Evolutionary conservation across 2,797 vertebrate species (phyloP).

Genomic region (Merluccius polli): DNA sequence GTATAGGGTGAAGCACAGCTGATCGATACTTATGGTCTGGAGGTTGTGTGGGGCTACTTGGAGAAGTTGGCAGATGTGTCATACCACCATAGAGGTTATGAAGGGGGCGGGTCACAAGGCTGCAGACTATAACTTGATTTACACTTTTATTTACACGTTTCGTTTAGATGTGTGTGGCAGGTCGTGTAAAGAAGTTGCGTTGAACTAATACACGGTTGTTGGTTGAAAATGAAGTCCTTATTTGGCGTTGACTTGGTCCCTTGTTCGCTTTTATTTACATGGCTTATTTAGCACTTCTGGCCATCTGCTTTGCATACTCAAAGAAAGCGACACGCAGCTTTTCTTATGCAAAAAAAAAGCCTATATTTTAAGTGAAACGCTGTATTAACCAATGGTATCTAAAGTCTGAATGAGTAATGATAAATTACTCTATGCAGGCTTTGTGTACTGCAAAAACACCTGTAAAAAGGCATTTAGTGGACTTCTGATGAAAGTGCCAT

Average conservation of each 20-base stretch:
- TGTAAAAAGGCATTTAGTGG: not conserved
- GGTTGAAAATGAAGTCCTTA: not conserved
- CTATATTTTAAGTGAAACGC: not conserved
- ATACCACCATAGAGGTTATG: no score
- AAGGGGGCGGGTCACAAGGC: not conserved
- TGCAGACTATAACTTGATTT: not conserved
- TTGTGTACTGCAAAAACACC: not conserved
- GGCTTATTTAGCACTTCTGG: not conserved
- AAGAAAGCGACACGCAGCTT: not conserved
- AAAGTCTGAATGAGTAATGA: not conserved
- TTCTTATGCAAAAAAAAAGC: no score
- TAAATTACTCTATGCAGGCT: no score
- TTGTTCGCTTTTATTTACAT: not conserved
- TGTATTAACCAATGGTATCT: no score
- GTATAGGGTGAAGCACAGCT: not conserved
- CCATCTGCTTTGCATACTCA: not conserved
- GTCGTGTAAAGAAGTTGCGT: not conserved
- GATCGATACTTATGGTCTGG: not conserved
- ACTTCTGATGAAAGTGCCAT: not conserved
- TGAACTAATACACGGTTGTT: not conserved
- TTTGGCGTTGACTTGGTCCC: not conserved
- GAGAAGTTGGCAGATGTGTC: not conserved
- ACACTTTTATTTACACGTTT: not conserved
- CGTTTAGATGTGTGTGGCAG: not conserved
- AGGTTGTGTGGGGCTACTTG: not conserved